phyloP scores from a whole-genome alignment of 2,888 invertebrate species.

The Augiades crinisus region DNA sequence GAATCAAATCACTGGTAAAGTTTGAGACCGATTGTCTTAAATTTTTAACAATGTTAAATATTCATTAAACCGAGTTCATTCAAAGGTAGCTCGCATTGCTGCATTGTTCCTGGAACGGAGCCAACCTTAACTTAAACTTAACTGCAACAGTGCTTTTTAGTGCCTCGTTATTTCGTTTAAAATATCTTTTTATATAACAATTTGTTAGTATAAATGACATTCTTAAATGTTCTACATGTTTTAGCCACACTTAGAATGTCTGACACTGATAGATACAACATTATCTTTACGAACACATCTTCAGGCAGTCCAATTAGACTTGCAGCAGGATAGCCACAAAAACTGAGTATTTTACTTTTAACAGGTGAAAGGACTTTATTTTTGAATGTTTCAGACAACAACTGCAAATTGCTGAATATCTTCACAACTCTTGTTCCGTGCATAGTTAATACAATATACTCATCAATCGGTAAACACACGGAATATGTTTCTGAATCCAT shows the following conservation, averaged over 20 bases:
- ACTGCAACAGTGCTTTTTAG: too few relatives aligned
- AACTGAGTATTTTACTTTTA: slow-evolving; percentile 75
- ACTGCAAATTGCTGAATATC: slow-evolving; percentile 66
- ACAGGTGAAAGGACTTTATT: slow-evolving; percentile 77
- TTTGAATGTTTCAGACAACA: slow-evolving; percentile 74
- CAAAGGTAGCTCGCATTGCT: too few relatives aligned
- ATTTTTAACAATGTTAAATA: too few relatives aligned
- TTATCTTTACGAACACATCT: slow-evolving; percentile 59
- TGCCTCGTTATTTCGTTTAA: too few relatives aligned
- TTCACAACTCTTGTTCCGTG: slow-evolving; percentile 57
- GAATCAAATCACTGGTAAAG: too few relatives aligned
- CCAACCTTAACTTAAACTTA: too few relatives aligned
- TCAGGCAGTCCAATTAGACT: slow-evolving; percentile 70
- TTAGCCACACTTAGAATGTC: slow-evolving; percentile 55
- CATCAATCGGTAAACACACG: slow-evolving; percentile 60
- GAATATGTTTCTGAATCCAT: slow-evolving; percentile 62
- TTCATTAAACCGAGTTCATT: too few relatives aligned
- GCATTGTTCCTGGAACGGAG: too few relatives aligned
- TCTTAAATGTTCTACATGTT: slow-evolving; percentile 55
- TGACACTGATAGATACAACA: slow-evolving; percentile 47
- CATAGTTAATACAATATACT: slow-evolving; percentile 57
- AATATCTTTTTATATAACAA: too few relatives aligned
- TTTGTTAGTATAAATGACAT: too few relatives aligned
- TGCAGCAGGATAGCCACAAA: slow-evolving; percentile 69
- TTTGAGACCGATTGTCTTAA: too few relatives aligned